Base-by-base conservation (phyloP, 37 sponge, comb jelly and placozoan genomes). In the Oscarella lobularis region DNA sequence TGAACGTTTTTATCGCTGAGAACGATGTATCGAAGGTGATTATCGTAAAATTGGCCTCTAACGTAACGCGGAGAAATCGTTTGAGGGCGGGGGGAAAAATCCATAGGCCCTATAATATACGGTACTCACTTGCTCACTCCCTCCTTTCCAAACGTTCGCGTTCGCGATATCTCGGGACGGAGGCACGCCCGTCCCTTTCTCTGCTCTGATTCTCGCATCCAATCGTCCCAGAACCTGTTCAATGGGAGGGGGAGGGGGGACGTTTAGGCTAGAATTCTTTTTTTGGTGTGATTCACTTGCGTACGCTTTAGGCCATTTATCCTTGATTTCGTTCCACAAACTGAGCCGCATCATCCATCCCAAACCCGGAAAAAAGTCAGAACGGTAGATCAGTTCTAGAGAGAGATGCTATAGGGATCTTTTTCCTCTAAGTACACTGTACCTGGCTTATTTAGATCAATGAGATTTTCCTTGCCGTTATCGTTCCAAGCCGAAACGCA, bases 401-500 rank as follows among this genome's bases (percentile, higher is more conserved):
- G 5, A 65, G 1, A 31, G 81, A 39, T 40, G 29, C 36, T 20
- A 48, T 48, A 9, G 20, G 60, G n/a, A n/a, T n/a, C n/a, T n/a
- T n/a, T n/a, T n/a, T n/a, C n/a, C n/a, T n/a, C n/a, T n/a, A n/a
- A n/a, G n/a, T n/a, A n/a, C n/a, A n/a, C 9, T 48, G 9, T 48
- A 48, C 60, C 60, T 48, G 71, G 71, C 6, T 20, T 32, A 14
- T 5, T 14, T 5, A 34, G n/a, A 34, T 68, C 71, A 68, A 78
- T 77, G 27, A 67, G 75, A 2, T 71, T 86, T 3, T 74, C 72
- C 76, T 87, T 89, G 3, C 95, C 95, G 38, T 95, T 95, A 74
- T 95, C 95, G 78, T 95, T 95, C 92, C 92, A 95, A 3, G 95
- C 95, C 2, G 93, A 92, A 35, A 95, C 79, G 77, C 95, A 95